Evolutionary conservation across 2,113 vertebrate species (phyloP).

Genomic region (Jaculus jaculus): DNA sequence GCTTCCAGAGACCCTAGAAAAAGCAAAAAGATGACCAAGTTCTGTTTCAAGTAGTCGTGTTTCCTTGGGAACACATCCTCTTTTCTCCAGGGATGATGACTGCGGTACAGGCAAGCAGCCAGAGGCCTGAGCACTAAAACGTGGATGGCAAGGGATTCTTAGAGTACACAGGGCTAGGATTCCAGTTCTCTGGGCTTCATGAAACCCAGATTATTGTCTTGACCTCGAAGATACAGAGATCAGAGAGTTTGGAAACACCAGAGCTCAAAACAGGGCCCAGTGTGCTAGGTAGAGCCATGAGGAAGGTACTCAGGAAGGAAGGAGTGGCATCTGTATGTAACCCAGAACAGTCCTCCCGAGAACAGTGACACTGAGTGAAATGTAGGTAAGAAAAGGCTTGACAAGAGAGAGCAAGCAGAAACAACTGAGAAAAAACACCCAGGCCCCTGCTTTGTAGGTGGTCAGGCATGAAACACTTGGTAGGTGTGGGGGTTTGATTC

Average conservation of each 20-base stretch:
- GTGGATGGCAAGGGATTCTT: background rate
- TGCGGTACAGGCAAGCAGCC: background rate
- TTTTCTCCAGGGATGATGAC: background rate
- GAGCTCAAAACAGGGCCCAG: background rate
- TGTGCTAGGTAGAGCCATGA: background rate
- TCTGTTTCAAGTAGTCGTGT: background rate
- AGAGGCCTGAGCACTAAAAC: background rate
- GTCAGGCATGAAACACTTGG: background rate
- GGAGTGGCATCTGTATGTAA: background rate
- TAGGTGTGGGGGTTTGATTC: too few species aligned
- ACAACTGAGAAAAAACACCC: background rate
- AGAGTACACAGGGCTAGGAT: background rate
- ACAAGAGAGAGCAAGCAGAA: background rate
- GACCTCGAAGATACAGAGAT: background rate
- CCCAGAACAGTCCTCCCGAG: background rate
- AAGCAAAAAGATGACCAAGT: background rate
- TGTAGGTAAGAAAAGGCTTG: background rate
- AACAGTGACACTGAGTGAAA: background rate
- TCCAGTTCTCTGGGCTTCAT: background rate
- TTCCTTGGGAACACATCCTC: background rate
- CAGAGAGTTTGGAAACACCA: background rate
- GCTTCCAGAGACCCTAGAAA: background rate
- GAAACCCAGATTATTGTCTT: background rate
- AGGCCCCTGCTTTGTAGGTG: background rate
- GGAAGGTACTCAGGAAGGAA: slow-evolving; percentile 26